Evolutionary conservation across 2,888 invertebrate genomes (phyloP), one percentile per base, ranked within the genome.

Genomic region (Ophonus ardosiacus): DNA sequence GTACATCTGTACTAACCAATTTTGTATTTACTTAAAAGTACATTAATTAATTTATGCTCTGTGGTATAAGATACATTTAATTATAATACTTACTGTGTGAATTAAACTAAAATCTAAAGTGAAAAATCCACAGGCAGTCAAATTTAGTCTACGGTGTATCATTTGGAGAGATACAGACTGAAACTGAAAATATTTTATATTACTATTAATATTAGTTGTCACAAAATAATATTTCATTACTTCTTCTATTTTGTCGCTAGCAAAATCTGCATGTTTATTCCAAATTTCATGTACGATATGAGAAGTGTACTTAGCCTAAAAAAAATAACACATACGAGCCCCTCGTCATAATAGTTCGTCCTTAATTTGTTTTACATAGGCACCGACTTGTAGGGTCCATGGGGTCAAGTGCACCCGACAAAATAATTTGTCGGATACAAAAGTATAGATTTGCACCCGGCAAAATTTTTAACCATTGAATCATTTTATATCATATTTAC

Each of bases 201-300:
- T 59, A 18, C 40, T 15, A 61, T 17, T 18, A 15, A 7, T 56
- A 56, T 61, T 61, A 31, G 18, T 81, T 63, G 31, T 63, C 5
- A 2, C 17, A 13, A 40, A 40, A 15, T 81, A 63, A 40, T n/a
- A 10, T n/a, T 10, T 0, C 13, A 15, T 38, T 81, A 81, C 81
- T 18, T 81, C 81, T 3, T 81, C 81, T 8, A 63, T 61, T 18
- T 40, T 81, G 0, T 38, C 38, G 3, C 17, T 13, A 10, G 63
- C 21, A 63, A 43, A 43, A 40, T 63, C 81, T 2, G 18, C 38
- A 7, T 81, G 40, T 38, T 43, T 38, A 18, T 81, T 81, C 81
- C 81, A 81, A 40, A 63, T 61, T 81, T 81, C 81, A 43, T 81
- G 81, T 17, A 81, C 61, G 1, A 81, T 81, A 10, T 63, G 40